A percentile compares a stretch with the other conserved stretches of the same genome.
These are phyloP conservation scores for Oscheius sp. DNA, from an alignment of 2,888 invertebrate species.

Conservation along the genomic window DNA sequence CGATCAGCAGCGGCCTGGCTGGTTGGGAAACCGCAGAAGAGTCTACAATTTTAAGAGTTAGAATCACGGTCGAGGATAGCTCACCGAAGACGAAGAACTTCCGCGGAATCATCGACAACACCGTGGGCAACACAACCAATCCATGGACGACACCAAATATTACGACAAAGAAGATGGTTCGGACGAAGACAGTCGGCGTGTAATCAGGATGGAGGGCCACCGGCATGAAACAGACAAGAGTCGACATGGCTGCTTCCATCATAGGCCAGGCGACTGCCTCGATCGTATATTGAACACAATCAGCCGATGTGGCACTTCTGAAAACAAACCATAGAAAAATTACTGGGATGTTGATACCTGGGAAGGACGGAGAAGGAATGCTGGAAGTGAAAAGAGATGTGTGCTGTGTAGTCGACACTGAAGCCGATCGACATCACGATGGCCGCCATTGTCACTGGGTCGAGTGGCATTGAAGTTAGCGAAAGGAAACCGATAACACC, in stretches of 20 bases:
- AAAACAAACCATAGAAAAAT: neutral
- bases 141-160: slow-evolving; percentile 40
- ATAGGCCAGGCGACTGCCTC: slow-evolving; percentile 45
- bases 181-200: slow-evolving; percentile 45
- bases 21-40: neutral
- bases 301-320: slow-evolving; percentile 34
- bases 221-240: slow-evolving; percentile 46
- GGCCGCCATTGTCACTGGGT: slow-evolving; percentile 49
- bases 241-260: slow-evolving; percentile 46
- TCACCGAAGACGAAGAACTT: slow-evolving; percentile 35
- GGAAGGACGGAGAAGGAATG: slow-evolving; percentile 35
- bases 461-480: slow-evolving; percentile 41
- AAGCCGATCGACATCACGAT: slow-evolving; percentile 54
- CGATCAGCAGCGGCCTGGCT: neutral
- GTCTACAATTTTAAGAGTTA: neutral
- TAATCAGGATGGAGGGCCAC: slow-evolving; percentile 43
- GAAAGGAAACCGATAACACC: slow-evolving; percentile 49
- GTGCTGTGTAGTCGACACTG: slow-evolving; percentile 52
- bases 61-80: neutral
- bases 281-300: slow-evolving; percentile 39
- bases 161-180: slow-evolving; percentile 43
- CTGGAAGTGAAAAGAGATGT: slow-evolving; percentile 51
- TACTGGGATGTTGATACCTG: neutral
- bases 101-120: slow-evolving; percentile 41
- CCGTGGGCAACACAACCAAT: slow-evolving; percentile 41